Conservation (phyloP, 2,888 invertebrate genomes). For the Mimachlamys varia region DNA sequence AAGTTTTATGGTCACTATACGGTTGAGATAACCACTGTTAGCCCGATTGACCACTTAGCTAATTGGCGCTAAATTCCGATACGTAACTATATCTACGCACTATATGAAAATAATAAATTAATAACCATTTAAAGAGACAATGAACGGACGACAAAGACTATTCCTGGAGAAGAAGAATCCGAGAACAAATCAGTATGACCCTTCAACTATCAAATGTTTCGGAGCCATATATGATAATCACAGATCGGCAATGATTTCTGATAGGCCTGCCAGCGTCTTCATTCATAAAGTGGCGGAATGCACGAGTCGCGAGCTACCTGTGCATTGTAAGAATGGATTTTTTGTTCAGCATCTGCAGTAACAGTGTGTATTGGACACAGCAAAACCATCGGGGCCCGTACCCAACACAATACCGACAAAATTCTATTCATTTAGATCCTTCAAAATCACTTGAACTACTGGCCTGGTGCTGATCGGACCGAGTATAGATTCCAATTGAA, state of each 20-base stretch:
- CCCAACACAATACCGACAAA: conserved; percentile 13
- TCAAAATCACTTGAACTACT: neutral
- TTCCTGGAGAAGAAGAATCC: neutral
- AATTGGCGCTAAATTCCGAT: neutral
- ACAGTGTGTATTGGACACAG: conserved; percentile 11
- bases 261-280: neutral
- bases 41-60: neutral
- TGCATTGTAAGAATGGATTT: neutral
- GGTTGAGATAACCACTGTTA: neutral
- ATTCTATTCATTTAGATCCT: conserved; percentile 23
- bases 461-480: neutral
- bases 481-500: conserved; percentile 25
- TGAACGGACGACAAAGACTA: neutral
- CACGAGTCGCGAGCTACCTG: neutral
- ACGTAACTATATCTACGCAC: neutral
- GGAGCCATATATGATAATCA: neutral
- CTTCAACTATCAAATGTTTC: neutral
- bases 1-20: conserved; percentile 6
- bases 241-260: neutral
- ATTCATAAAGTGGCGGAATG: conserved; percentile 29
- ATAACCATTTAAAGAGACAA: neutral
- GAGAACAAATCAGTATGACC: neutral
- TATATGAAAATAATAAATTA: neutral
- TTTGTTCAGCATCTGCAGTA: conserved; percentile 1
- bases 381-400: neutral